Evolutionary conservation across 2,888 invertebrate species (phyloP), one percentile per base, ranked within the genome.

Genomic region (Rhingia campestris): DNA sequence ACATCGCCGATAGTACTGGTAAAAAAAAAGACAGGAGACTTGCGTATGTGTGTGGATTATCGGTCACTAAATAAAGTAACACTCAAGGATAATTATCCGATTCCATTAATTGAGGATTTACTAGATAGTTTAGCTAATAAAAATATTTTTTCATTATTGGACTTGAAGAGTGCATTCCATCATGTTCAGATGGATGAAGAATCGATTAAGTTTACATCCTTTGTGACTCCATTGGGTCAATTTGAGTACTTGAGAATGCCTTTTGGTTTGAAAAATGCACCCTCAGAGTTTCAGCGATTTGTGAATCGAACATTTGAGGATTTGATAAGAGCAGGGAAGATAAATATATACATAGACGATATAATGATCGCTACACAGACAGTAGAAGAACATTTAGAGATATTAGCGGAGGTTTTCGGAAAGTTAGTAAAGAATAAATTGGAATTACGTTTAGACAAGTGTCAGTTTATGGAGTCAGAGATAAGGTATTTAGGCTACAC

Each of bases 1-100:
- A 37, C 54, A 0, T 82, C 75, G 2, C 76, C 79, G 4, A 58
- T 86, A 37, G 86, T 86, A 3, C 14, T 82, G 14, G 76, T 86
- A 6, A 69, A 51, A n/a, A 58, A 58, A 58, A 58, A 58, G n/a
- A 58, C 37, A 2, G 33, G 14, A 30, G 33, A 53, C 6, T 6
- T 32, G n/a, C 32, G 33, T 3, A 32, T 53, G 9, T 37, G 56
- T 58, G 37, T 58, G 9, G 37, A 37, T 35, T 54, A 49, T 10
- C 7, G 49, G 10, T 10, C 32, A 3, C 10, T 32, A 14, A 49
- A 49, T 49, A 49, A 49, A 32, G 32, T 49, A 3, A 49, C 49
- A 14, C 32, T 32, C 10, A 49, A 32, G 35, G 30, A 58, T 14
- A 35, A 41, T 41, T 35, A 6, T 30, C 56, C 10, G 10, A 12